Evolutionary conservation across 2,113 vertebrate species (phyloP).

Genomic region (Ascaphus truei): DNA sequence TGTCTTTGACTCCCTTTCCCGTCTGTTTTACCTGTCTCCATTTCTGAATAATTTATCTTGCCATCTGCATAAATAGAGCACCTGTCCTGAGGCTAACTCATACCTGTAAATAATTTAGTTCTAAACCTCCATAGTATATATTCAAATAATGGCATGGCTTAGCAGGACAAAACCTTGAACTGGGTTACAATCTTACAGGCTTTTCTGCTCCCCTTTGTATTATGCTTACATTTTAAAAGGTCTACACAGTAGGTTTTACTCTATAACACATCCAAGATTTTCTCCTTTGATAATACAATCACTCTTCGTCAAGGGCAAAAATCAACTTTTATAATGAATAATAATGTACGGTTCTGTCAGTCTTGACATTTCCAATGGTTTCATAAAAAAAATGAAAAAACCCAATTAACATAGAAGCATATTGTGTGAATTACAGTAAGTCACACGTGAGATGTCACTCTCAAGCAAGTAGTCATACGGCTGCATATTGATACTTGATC

Average conservation of each 20-base stretch:
- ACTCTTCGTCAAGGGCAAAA: too few relatives aligned
- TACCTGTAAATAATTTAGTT: conserved; percentile 77
- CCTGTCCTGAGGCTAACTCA: conserved; percentile 69
- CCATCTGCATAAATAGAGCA: conserved; percentile 76
- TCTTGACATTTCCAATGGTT: too few relatives aligned
- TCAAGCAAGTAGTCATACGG: too few relatives aligned
- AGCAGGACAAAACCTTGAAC: conserved; percentile 52
- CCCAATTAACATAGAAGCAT: too few relatives aligned
- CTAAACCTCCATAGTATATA: conserved; percentile 65
- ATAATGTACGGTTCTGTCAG: too few relatives aligned
- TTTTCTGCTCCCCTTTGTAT: conserved; percentile 38
- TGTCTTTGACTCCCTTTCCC: conserved; percentile 70
- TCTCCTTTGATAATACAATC: too few relatives aligned
- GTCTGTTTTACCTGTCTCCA: conserved; percentile 78
- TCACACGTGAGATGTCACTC: too few relatives aligned
- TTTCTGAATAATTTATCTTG: conserved; percentile 80
- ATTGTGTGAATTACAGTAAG: too few relatives aligned
- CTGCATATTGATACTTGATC: too few relatives aligned
- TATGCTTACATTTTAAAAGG: conserved; percentile 42
- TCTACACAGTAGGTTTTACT: conserved; percentile 39
- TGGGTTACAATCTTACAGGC: conserved; percentile 36
- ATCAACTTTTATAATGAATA: too few relatives aligned
- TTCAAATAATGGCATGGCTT: conserved; percentile 65
- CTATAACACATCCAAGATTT: conserved; percentile 34
- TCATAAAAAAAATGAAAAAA: too few relatives aligned